A percentile compares a stretch with the other conserved stretches of the same genome.
These are phyloP conservation scores for Muscicapa adusta DNA, from an alignment of 2,113 vertebrate genomes.

Conservation along the genomic window DNA sequence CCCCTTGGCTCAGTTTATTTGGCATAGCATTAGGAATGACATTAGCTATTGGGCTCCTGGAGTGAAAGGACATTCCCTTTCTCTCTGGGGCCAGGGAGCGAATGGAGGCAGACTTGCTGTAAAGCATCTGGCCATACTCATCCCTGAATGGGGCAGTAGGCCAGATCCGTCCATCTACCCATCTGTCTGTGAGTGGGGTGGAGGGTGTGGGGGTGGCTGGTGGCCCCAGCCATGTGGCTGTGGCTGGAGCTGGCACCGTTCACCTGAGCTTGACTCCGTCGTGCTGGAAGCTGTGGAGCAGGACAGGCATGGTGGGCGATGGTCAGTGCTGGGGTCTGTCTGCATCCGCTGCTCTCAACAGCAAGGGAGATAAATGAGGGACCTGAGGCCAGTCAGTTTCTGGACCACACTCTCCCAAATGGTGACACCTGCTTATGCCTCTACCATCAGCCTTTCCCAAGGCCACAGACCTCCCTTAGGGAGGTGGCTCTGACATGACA, in stretches of 20 bases:
- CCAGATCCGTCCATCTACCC: neutral
- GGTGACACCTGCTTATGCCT: neutral
- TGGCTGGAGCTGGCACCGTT: accelerated
- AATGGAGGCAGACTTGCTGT: neutral
- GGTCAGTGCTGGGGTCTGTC: neutral
- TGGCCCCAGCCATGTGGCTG: accelerated
- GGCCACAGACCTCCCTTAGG: neutral
- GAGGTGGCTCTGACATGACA: neutral
- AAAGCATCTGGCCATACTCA: accelerated
- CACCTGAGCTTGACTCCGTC: accelerated
- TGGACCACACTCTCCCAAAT: neutral
- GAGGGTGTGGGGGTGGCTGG: neutral
- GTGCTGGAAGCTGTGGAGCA: accelerated
- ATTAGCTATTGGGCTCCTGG: neutral
- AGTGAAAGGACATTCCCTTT: neutral
- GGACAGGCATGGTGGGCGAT: neutral
- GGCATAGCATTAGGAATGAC: neutral
- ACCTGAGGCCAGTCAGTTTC: neutral
- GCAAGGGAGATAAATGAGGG: neutral
- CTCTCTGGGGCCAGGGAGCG: neutral
- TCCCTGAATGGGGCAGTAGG: accelerated
- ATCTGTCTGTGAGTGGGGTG: accelerated
- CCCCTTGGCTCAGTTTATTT: neutral
- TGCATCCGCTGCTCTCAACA: accelerated
- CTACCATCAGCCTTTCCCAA: neutral